Conservation (phyloP, 2,113 vertebrate genomes). For the Vidua macroura region DNA sequence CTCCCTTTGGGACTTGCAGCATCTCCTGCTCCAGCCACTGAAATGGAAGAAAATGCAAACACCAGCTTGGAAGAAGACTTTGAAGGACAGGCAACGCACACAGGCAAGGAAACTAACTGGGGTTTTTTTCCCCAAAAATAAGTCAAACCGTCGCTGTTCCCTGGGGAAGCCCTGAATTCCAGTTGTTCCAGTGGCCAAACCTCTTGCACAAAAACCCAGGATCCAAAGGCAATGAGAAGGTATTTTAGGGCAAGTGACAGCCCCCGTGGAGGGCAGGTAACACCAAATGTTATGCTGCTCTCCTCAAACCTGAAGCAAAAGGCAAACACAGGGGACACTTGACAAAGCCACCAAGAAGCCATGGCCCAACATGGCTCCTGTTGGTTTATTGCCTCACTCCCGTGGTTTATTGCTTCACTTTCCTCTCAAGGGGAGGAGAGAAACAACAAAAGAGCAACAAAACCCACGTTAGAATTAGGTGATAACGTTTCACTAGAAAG, state of each 20-base stretch:
- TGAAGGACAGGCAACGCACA: slow-evolving; percentile 84
- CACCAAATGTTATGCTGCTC: neutral
- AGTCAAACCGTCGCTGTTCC: neutral
- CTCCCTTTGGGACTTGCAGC: slow-evolving; percentile 31
- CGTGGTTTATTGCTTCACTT: neutral
- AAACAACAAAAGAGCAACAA: neutral
- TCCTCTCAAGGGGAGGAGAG: neutral
- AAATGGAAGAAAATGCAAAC: slow-evolving; percentile 74
- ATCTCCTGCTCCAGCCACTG: neutral
- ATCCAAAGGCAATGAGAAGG: neutral
- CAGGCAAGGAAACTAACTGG: slow-evolving; percentile 79
- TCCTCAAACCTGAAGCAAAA: neutral
- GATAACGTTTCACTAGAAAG: neutral
- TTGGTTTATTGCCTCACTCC: neutral
- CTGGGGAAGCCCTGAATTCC: neutral
- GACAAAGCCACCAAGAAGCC: neutral
- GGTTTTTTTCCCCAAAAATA: neutral
- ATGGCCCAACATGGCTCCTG: neutral
- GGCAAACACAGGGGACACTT: neutral
- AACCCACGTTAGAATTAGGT: neutral
- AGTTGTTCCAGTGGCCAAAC: neutral
- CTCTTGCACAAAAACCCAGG: neutral
- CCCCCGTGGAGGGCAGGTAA: neutral
- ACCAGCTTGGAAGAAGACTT: slow-evolving; percentile 80
- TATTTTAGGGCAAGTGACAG: neutral